Evolutionary conservation across 2,797 vertebrate genomes (phyloP), one percentile per base, ranked within the genome.

Genomic region (Crocidura indochinensis): DNA sequence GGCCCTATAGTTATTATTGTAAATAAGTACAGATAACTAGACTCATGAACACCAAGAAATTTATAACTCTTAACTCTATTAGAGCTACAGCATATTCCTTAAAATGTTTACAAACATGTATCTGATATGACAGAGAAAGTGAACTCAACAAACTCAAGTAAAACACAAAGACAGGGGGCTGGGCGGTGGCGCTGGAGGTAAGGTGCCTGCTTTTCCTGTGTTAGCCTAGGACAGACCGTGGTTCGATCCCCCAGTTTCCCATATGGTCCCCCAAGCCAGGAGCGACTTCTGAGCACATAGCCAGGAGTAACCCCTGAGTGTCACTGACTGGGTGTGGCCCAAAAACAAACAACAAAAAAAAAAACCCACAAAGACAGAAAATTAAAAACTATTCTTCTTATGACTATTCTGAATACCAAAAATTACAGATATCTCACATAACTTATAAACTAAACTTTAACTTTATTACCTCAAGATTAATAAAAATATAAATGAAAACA

Each of bases 361-460:
- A n/a, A n/a, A n/a, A n/a, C n/a, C n/a, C n/a, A n/a, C n/a, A n/a
- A n/a, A n/a, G n/a, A 49, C 38, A 86, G 91, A 86, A 74, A 11
- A 7, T 53, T 46, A 56, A 92, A 87, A 85, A 76, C 82, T 11
- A 38, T 22, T 38, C 29, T 77, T 81, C 26, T 92, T 65, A 53
- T 64, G 38, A 62, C 12, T 2, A 89, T 10, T 60, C 2, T 75
- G n/a, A 90, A 29, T 15, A 80, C 84, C 46, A 84, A 20, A 60
- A 78, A 88, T 60, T 60, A 53, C 51, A 88, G 60, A 67, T 67
- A 69, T 84, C 29, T 78, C 64, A 74, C 22, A 74, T 80, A 91
- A 91, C 65, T 51, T 60, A 60, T 60, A 17, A 60, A 22, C 56
- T 60, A 60, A 60, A 12, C 4, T 60, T 60, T 7, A 60, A 60